Conservation (phyloP, 2,797 vertebrate genomes). For the Lithobates pipiens region DNA sequence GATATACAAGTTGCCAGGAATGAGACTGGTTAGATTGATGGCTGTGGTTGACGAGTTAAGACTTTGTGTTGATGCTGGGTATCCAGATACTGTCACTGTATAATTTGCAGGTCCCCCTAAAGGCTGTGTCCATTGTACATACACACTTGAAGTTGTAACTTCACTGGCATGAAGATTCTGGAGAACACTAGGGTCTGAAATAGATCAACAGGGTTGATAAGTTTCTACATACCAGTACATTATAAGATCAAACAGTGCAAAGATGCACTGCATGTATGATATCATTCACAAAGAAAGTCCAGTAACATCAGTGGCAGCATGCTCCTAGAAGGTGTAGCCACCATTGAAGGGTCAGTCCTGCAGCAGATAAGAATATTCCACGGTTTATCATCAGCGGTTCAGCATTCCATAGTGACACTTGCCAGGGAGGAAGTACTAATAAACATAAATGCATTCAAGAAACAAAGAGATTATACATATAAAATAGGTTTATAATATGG, state of each 20-base stretch:
- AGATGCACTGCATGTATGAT: too few relatives aligned
- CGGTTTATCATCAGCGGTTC: too few relatives aligned
- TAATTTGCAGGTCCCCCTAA: constrained; percentile 5
- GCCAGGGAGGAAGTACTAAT: not conserved
- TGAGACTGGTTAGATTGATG: not conserved
- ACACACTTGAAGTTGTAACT: constrained; percentile 10
- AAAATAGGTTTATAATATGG: not conserved
- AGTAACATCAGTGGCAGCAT: too few relatives aligned
- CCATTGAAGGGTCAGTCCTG: not conserved
- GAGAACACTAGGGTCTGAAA: constrained; percentile 47
- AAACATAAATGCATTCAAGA: not conserved
- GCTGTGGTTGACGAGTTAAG: not conserved
- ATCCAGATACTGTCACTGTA: constrained; percentile 23
- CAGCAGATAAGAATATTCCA: not conserved
- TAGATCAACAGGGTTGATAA: not conserved
- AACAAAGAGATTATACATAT: not conserved
- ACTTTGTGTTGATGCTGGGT: not conserved
- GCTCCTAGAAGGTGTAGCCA: too few relatives aligned
- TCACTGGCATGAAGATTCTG: constrained; percentile 2
- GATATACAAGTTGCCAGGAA: constrained; percentile 49
- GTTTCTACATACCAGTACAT: not conserved
- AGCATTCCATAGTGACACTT: too few relatives aligned
- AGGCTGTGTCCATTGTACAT: constrained; percentile 19
- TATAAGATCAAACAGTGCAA: too few relatives aligned
- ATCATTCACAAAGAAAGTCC: too few relatives aligned